Conservation (phyloP, 2,113 vertebrate genomes). For the Heterotis niloticus region DNA sequence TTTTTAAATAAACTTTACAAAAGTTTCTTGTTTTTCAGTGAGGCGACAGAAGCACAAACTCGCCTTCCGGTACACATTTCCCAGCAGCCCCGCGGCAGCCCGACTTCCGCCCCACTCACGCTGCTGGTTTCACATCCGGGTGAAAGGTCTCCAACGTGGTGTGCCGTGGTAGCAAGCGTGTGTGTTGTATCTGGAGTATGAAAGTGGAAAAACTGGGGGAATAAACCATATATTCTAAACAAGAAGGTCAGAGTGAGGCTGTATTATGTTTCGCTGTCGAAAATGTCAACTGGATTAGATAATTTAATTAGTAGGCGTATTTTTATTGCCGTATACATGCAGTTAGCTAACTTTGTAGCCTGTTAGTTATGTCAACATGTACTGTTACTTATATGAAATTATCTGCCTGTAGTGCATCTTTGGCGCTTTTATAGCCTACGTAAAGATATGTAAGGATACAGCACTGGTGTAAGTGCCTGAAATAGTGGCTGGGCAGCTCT, state of each 20-base stretch:
- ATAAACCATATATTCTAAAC: no score
- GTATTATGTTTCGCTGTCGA: not conserved
- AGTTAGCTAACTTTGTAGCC: not conserved
- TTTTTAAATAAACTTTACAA: no score
- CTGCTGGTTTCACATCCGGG: conserved; percentile 41
- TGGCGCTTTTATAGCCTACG: no score
- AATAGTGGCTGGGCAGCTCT: no score
- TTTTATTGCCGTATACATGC: not conserved
- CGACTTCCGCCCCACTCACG: not conserved
- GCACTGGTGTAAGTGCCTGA: no score
- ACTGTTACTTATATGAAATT: not conserved
- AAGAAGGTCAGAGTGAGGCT: not conserved
- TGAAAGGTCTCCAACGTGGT: conserved; percentile 59
- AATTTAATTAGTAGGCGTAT: not conserved
- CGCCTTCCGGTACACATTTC: not conserved
- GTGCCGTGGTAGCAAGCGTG: conserved; percentile 31
- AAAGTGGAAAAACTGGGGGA: not conserved
- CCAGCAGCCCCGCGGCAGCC: not conserved
- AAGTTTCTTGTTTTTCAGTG: no score
- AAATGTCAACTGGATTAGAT: not conserved
- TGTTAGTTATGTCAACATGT: not conserved
- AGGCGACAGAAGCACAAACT: no score
- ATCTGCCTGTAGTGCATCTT: no score
- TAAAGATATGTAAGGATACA: no score
- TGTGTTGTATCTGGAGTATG: conserved; percentile 22